These are phyloP conservation scores for Grus americana DNA, from an alignment of 2,113 vertebrate species.

Conservation along the genomic window DNA sequence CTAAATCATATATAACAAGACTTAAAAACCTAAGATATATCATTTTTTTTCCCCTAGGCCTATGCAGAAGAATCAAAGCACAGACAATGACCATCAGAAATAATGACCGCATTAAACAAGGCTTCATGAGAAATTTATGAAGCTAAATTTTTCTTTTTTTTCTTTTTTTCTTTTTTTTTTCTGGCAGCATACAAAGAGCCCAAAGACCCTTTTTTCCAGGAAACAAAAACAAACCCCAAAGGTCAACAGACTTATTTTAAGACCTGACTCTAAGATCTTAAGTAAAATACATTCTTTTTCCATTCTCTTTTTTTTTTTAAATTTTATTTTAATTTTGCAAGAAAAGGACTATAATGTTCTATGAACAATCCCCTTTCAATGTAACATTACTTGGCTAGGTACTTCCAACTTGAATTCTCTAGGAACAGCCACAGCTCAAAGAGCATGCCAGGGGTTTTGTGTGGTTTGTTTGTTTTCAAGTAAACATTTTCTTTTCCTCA, in stretches of 20 bases:
- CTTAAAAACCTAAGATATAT: slow-evolving; percentile 40
- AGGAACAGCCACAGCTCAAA: neutral
- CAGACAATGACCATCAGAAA: slow-evolving; percentile 41
- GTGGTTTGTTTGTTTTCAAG: neutral
- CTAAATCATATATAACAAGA: slow-evolving; percentile 58
- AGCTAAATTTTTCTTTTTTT: slow-evolving; percentile 13
- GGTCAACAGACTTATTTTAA: slow-evolving; percentile 10
- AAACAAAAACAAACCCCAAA: slow-evolving; percentile 16
- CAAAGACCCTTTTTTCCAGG: neutral
- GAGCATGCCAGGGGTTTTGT: neutral
- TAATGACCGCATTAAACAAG: slow-evolving; percentile 53
- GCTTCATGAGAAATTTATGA: slow-evolving; percentile 72
- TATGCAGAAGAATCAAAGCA: slow-evolving; percentile 45
- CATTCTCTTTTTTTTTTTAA: neutral
- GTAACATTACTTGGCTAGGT: neutral
- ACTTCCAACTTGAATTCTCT: neutral
- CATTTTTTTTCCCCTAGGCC: slow-evolving; percentile 10
- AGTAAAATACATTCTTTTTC: neutral
- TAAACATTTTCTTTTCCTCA: neutral
- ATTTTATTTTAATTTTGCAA: neutral
- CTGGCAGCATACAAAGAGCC: neutral
- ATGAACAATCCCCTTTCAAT: neutral
- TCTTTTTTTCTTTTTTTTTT: neutral
- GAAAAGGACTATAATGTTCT: neutral
- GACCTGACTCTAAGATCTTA: neutral